phyloP scores from a whole-genome alignment of 2,797 vertebrate genomes.

The Pelobates cultripes region DNA sequence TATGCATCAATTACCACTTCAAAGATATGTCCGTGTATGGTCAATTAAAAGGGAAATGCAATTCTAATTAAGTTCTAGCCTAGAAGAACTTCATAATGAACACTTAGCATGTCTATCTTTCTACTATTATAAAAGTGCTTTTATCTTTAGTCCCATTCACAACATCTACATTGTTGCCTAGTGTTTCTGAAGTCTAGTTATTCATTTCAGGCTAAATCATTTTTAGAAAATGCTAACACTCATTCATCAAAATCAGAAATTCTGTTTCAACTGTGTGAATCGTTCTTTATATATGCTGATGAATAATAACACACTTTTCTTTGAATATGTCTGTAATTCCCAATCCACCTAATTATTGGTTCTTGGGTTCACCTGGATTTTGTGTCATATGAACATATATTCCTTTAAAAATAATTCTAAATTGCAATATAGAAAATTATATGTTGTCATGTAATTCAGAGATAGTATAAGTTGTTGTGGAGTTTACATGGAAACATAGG shows the following conservation, averaged over 20 bases:
- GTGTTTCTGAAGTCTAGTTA: not conserved
- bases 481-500: too few species aligned
- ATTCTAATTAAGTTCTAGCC: not conserved
- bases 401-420: too few species aligned
- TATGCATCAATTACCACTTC: not conserved
- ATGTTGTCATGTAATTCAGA: too few species aligned
- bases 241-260: constrained; percentile 8
- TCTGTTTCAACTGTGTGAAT: constrained; percentile 15
- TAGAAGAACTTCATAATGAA: constrained; percentile 4
- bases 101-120: not conserved
- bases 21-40: not conserved
- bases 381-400: not conserved
- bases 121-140: not conserved
- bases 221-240: not conserved
- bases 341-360: constrained; percentile 29
- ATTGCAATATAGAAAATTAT: too few species aligned
- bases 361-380: constrained; percentile 1
- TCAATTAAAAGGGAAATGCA: constrained; percentile 9
- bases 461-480: too few species aligned
- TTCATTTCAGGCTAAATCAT: not conserved
- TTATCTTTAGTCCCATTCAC: constrained; percentile 1
- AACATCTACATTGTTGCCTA: constrained; percentile 3
- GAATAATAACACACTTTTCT: constrained; percentile 3
- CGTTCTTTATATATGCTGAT: not conserved
- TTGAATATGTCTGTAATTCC: constrained; percentile 12